Base-by-base conservation (phyloP, 2,888 invertebrate genomes). In the Yponomeuta sedellus region DNA sequence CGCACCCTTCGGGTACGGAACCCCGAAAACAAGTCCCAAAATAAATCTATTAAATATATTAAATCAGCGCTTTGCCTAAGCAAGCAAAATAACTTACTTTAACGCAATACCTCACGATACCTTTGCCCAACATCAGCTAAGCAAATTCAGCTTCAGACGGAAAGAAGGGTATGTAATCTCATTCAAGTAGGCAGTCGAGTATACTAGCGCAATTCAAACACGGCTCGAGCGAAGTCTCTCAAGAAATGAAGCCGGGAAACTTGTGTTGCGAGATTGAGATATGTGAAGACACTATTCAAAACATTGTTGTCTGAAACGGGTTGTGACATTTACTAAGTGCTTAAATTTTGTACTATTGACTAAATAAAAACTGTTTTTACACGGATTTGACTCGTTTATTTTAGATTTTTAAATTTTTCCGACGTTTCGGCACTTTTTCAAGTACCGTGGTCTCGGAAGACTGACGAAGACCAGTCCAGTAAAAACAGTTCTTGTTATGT, bases 131-230 rank as follows among this genome's bases (percentile, higher is more conserved):
- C 44, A 52, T 16, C 8, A 52, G 16, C 44, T 52, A 52, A 52
- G 8, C 44, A 52, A 12, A 52, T 52, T 52, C 2, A 52, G 16
- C 12, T 52, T 52, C 44, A 52, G 16, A 16, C 12, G 44, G 16
- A 52, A 52, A 63, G 22, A n/a, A 63, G 44, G 44, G 22, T 22
- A 11, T 44, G 63, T 63, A 63, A 63, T 63, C 28, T 44, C 11
- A 63, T 63, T 63, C 44, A 40, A 63, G 63, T 63, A 20, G 10
- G 40, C 63, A 63, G 39, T 63, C 44, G n/a, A 63, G 63, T 44
- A 20, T 11, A 63, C 63, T 63, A 19, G 63, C 44, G 39, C 63
- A 63, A 4, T 20, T 44, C 39, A 63, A 63, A 63, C 63, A 63
- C 6, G 63, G 20, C 63, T 63, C 22, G 63, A 63, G 44, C 40